Conservation (phyloP, 2,113 vertebrate genomes). For the Garra rufa region DNA sequence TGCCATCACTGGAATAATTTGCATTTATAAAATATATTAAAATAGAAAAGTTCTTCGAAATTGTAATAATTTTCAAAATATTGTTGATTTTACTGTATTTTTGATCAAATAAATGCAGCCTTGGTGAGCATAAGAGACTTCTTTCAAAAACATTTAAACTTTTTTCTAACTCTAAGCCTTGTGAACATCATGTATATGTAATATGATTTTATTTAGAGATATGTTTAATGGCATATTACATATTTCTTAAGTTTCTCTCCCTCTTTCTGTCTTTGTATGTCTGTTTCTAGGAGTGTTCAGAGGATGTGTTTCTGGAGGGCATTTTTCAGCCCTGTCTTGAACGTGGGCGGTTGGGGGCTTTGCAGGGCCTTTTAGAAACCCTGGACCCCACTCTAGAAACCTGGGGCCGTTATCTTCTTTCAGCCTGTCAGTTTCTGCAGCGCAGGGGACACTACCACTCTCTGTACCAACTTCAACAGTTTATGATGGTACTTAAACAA, state of each 20-base stretch:
- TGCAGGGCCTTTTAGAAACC: slow-evolving; percentile 88
- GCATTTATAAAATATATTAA: background rate
- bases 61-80: background rate
- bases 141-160: background rate
- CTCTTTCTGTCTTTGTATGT: too few species aligned
- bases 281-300: slow-evolving; percentile 83
- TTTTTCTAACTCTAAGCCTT: too few species aligned
- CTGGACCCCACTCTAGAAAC: slow-evolving; percentile 87
- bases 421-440: slow-evolving; percentile 93
- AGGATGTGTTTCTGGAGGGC: slow-evolving; percentile 93
- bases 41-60: background rate
- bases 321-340: slow-evolving; percentile 89
- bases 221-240: background rate
- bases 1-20: background rate
- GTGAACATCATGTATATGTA: too few species aligned
- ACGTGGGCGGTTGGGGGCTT: slow-evolving; percentile 82
- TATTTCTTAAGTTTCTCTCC: too few species aligned
- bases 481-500: slow-evolving; percentile 93
- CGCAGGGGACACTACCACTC: slow-evolving; percentile 88
- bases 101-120: background rate
- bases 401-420: slow-evolving; percentile 89
- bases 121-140: background rate
- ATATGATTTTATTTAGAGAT: background rate
- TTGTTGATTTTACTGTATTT: background rate
- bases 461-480: slow-evolving; percentile 95